Conservation (phyloP, 2,113 vertebrate species). For the Zosterops pallidus region DNA sequence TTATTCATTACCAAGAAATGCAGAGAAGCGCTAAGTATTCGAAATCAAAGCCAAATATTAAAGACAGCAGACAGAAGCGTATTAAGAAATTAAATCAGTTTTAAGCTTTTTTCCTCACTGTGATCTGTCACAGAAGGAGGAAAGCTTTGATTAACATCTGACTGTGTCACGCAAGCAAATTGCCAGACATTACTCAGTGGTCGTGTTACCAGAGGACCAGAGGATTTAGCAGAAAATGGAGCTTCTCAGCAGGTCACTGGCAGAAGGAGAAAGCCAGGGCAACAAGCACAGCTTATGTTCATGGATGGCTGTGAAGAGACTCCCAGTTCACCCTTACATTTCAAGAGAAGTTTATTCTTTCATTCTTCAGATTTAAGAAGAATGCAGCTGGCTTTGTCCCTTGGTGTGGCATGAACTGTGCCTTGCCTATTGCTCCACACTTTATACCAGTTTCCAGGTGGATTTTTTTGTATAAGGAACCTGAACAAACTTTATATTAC, state of each 20-base stretch:
- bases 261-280: background rate
- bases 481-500: conserved; percentile 4
- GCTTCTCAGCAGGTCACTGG: background rate
- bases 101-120: conserved; percentile 40
- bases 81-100: conserved; percentile 65
- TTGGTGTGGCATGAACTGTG: background rate
- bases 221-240: conserved; percentile 22
- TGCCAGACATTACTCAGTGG: background rate
- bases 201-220: background rate
- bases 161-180: conserved; percentile 33
- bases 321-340: background rate
- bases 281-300: background rate
- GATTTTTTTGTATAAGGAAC: background rate
- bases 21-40: conserved; percentile 48
- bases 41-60: conserved; percentile 58
- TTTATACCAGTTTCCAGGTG: background rate
- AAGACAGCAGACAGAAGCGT: conserved; percentile 38
- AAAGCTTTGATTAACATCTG: conserved; percentile 44
- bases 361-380: background rate
- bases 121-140: conserved; percentile 35
- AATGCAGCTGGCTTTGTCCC: background rate
- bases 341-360: background rate
- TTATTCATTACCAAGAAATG: conserved; percentile 56
- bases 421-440: background rate
- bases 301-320: background rate